Base-by-base conservation (phyloP, 2,888 invertebrate species). In the Melinaea menophilus region DNA sequence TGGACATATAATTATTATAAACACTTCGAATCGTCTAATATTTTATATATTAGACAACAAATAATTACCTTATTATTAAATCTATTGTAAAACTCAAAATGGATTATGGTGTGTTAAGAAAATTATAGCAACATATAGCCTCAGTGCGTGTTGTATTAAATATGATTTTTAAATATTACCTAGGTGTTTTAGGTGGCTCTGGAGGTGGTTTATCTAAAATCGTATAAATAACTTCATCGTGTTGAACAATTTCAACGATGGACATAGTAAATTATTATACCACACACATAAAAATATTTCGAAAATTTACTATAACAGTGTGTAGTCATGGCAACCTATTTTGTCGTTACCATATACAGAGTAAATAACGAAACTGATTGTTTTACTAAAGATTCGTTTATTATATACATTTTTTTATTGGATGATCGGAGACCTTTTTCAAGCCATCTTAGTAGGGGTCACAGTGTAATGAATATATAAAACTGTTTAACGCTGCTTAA, bases 151-250 rank as follows among this genome's bases (percentile, higher is more conserved):
- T 51, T 48, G n/a, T 22, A 48, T 22, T 41, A 22, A 12, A 59
- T 47, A 2, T 7, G 13, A 2, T 33, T 33, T 54, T 33, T 22
- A 41, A 47, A 46, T 9, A 56, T 66, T 77, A 90, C 91, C 90
- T 91, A 51, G 92, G 92, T 2, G 92, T 90, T 73, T 90, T 92
- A 22, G 88, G 87, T 45, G 89, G 85, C 55, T 85, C 84, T 55
- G 88, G 86, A 37, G 86, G 84, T 45, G 87, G 85, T 70, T 90
- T 89, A 72, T 89, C 87, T 58, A 92, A 88, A 66, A 93, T 91
- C 60, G 92, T 90, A 72, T 93, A 93, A 74, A 95, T 94, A 68
- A 92, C 92, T 89, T 95, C 95, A 75, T 94, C 80, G 72, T 94
- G 94, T 45, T 92, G 76, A n/a, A 91, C 87, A 72, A 94, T 93